phyloP scores from a whole-genome alignment of 2,888 invertebrate species.

The Acrobasis suavella region DNA sequence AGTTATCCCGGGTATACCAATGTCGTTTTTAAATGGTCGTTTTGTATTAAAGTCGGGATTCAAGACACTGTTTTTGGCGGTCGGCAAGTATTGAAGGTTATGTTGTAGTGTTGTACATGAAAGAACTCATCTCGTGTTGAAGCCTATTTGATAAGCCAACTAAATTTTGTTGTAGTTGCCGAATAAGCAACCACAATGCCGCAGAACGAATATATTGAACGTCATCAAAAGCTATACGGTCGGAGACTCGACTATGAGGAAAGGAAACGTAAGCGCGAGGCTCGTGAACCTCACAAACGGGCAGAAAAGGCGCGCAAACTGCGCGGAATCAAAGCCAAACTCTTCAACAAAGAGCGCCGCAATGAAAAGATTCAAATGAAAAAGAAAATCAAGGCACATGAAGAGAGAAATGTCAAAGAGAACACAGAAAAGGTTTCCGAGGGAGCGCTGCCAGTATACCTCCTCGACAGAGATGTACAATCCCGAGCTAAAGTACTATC shows the following conservation, averaged over 20 bases:
- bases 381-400: slow-evolving; percentile 98
- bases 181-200: slow-evolving; percentile 89
- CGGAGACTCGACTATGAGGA: slow-evolving; percentile 99
- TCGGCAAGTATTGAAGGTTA: slow-evolving; percentile 42
- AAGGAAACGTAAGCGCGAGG: slow-evolving; percentile 96
- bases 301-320: slow-evolving; percentile 95
- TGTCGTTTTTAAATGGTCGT: background rate
- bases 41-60: background rate
- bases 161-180: slow-evolving; percentile 81
- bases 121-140: slow-evolving; percentile 20
- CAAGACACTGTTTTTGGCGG: background rate
- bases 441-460: slow-evolving; percentile 96
- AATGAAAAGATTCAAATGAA: slow-evolving; percentile 99
- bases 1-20: background rate
- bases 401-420: slow-evolving; percentile 95
- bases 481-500: slow-evolving; percentile 97
- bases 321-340: slow-evolving; percentile 97
- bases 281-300: slow-evolving; percentile 95
- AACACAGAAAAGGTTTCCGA: slow-evolving; percentile 92
- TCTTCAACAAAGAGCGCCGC: slow-evolving; percentile 97
- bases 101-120: slow-evolving; percentile 24
- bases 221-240: slow-evolving; percentile 97
- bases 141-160: slow-evolving; percentile 46
- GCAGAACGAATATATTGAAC: slow-evolving; percentile 99
- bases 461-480: slow-evolving; percentile 98